Conservation (phyloP, 1,140 invertebrate species). For the Atopsyche davidsoni region DNA sequence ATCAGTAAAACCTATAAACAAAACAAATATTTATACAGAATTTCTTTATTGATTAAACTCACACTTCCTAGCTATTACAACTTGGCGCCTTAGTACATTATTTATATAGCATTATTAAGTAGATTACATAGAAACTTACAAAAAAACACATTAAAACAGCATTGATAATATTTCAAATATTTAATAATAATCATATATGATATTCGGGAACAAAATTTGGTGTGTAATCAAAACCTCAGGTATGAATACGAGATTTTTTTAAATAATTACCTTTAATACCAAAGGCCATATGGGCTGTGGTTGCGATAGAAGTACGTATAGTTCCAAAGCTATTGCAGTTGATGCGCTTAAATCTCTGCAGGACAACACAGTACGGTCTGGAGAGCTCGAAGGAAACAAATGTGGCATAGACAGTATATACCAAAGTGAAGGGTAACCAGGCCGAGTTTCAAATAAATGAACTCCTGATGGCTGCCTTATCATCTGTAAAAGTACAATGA, state of each 20-base stretch:
- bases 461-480: conserved; percentile 27
- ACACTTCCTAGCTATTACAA: no score
- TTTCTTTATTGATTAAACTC: no score
- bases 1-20: conserved; percentile 55
- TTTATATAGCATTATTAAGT: no score
- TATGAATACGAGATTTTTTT: conserved; percentile 3
- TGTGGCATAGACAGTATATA: conserved; percentile 58
- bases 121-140: no score
- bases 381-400: conserved; percentile 48
- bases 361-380: conserved; percentile 42
- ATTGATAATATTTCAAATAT: no score
- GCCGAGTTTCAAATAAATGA: conserved; percentile 26
- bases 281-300: conserved; percentile 70
- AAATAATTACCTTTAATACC: conserved; percentile 55
- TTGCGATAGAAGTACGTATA: conserved; percentile 65
- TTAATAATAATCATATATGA: no score
- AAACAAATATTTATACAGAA: no score
- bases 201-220: no score
- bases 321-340: conserved; percentile 57
- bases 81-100: no score
- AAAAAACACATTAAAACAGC: no score
- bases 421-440: conserved; percentile 56
- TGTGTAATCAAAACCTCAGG: neutral
- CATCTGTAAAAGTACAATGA: conserved; percentile 23
- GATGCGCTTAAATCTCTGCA: conserved; percentile 49